Percentiles rank a stretch among this genome's conserved stretches.
Evolutionary conservation across 2,797 vertebrate species (phyloP).

Genomic region (Cossypha polioptera): DNA sequence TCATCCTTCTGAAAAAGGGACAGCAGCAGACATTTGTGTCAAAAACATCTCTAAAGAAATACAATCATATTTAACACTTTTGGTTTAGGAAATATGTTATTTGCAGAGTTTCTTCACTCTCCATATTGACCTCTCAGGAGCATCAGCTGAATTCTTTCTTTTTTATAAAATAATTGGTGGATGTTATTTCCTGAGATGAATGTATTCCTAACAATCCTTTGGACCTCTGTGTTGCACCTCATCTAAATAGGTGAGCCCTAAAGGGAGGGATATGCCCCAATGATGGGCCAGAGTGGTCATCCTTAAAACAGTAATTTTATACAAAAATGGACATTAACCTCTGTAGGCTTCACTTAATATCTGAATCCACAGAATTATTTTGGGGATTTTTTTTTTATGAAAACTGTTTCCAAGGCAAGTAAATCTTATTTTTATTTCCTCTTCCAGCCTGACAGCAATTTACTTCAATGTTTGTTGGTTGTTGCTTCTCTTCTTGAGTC

Average conservation of each 20-base stretch:
- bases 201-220: neutral
- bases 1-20: neutral
- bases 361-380: neutral
- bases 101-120: neutral
- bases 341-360: neutral
- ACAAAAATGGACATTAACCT: neutral
- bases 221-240: neutral
- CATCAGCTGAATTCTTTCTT: neutral
- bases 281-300: neutral
- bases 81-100: neutral
- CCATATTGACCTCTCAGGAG: neutral
- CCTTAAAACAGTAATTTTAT: neutral
- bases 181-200: neutral
- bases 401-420: neutral
- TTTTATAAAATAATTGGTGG: neutral
- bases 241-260: neutral
- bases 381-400: neutral
- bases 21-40: neutral
- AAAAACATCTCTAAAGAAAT: neutral
- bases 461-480: neutral
- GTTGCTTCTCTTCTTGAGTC: neutral
- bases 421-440: neutral
- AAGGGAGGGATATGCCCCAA: neutral
- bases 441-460: neutral
- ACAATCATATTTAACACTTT: neutral